A percentile compares a stretch with the other conserved stretches of the same genome.
Conservation (phyloP, 2,888 invertebrate species). For the Biston stratarius region DNA sequence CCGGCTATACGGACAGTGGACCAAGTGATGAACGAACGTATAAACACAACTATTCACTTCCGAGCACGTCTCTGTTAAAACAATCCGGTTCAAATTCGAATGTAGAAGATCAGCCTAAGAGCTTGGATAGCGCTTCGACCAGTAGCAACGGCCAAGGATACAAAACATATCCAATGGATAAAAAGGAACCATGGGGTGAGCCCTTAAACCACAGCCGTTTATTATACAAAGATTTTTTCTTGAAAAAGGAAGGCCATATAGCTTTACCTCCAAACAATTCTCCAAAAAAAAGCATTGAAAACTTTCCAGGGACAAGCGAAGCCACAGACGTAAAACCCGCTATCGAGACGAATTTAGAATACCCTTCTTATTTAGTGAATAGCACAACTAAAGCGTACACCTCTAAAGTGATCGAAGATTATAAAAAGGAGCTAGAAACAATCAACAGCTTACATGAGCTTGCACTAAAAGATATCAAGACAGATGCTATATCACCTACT, state of each 20-base stretch:
- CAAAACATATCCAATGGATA: conserved; percentile 60
- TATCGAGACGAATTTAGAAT: conserved; percentile 63
- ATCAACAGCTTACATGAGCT: conserved; percentile 81
- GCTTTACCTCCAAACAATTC: conserved; percentile 75
- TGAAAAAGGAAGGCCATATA: conserved; percentile 75
- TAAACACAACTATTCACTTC: conserved; percentile 68
- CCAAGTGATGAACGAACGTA: conserved; percentile 69
- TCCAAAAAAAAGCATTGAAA: conserved; percentile 60
- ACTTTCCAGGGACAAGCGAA: conserved; percentile 55
- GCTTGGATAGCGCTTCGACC: conserved; percentile 69
- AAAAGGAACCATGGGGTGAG: conserved; percentile 65
- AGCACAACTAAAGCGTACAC: conserved; percentile 82
- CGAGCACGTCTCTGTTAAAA: conserved; percentile 62
- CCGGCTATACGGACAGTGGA: conserved; percentile 76
- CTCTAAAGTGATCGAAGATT: conserved; percentile 83
- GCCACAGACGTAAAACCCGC: conserved; percentile 48
- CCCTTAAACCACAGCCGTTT: conserved; percentile 79
- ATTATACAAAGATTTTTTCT: conserved; percentile 79
- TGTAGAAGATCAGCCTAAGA: conserved; percentile 69
- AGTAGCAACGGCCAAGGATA: conserved; percentile 64
- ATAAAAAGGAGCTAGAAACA: conserved; percentile 81
- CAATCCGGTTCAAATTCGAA: conserved; percentile 60
- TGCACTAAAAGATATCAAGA: conserved; percentile 81
- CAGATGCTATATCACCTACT: conserved; percentile 76
- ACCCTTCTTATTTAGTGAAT: conserved; percentile 78